Evolutionary conservation across 2,888 invertebrate species (phyloP).

Genomic region (Lycophotia porphyrea): DNA sequence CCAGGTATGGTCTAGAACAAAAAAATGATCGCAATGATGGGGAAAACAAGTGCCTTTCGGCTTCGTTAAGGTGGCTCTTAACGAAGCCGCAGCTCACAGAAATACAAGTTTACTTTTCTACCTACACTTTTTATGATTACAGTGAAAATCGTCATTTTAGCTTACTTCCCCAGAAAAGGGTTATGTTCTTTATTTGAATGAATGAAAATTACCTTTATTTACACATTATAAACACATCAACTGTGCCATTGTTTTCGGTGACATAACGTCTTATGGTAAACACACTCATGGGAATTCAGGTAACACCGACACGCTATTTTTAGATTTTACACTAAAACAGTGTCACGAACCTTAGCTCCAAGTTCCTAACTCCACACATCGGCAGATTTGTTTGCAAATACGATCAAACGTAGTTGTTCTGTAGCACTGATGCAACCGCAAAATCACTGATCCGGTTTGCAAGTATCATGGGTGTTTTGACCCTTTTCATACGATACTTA

Average conservation of each 20-base stretch:
- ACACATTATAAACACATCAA: conserved; percentile 38
- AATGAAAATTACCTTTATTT: conserved; percentile 4
- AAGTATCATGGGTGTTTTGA: background rate
- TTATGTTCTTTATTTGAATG: background rate
- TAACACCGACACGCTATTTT: conserved; percentile 10
- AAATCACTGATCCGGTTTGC: background rate
- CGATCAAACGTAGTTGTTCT: background rate
- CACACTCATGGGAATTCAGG: background rate
- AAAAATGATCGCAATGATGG: no score
- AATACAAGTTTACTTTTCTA: background rate
- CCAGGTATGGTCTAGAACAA: no score
- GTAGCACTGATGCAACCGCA: background rate
- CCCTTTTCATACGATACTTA: background rate
- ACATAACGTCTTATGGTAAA: conserved; percentile 1
- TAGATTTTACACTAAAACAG: background rate
- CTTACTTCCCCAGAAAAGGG: background rate
- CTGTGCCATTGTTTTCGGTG: background rate
- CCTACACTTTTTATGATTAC: background rate
- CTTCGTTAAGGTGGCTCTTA: no score
- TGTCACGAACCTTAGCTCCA: background rate
- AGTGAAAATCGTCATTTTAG: background rate
- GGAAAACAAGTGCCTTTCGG: no score
- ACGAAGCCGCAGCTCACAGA: background rate
- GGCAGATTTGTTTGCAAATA: background rate
- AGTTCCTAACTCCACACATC: background rate